These are phyloP conservation scores for Ginglymostoma cirratum DNA, from an alignment of 2,113 vertebrate genomes.

Conservation along the genomic window DNA sequence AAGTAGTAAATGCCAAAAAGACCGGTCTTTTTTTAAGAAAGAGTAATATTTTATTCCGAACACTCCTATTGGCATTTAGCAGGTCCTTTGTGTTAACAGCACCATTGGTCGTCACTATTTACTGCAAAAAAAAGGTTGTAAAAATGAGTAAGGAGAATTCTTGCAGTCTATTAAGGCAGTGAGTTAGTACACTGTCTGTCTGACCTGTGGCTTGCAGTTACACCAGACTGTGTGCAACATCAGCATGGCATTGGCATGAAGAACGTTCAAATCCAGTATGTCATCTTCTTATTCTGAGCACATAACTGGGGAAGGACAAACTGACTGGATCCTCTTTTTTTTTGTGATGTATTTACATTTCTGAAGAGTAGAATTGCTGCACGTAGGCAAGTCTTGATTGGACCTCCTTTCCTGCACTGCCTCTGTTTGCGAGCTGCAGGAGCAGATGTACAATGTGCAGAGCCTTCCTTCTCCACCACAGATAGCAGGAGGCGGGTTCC, in stretches of 20 bases:
- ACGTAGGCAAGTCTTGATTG: constrained; percentile 59
- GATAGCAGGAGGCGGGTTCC: constrained; percentile 62
- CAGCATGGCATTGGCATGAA: constrained; percentile 48
- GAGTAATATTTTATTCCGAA: neutral
- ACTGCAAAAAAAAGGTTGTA: neutral
- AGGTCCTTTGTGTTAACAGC: neutral
- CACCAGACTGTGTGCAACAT: constrained; percentile 42
- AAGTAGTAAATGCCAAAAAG: neutral
- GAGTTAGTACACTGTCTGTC: constrained; percentile 11
- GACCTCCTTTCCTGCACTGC: constrained; percentile 61
- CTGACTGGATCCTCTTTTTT: constrained; percentile 43
- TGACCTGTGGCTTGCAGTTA: neutral
- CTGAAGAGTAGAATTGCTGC: constrained; percentile 54
- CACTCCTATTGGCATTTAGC: neutral
- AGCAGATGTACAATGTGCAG: constrained; percentile 52
- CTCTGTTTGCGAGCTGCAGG: constrained; percentile 63
- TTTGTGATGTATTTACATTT: constrained; percentile 61
- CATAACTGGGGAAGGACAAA: constrained; percentile 54
- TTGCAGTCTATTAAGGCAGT: neutral
- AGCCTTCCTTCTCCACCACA: constrained; percentile 51
- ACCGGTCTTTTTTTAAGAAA: neutral
- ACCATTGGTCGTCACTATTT: neutral
- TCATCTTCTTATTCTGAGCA: constrained; percentile 51
- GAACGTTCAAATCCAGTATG: constrained; percentile 47
- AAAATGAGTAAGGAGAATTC: neutral